Evolutionary conservation across 1,140 invertebrate genomes (phyloP).

Genomic region (Polypedilum vanderplanki): DNA sequence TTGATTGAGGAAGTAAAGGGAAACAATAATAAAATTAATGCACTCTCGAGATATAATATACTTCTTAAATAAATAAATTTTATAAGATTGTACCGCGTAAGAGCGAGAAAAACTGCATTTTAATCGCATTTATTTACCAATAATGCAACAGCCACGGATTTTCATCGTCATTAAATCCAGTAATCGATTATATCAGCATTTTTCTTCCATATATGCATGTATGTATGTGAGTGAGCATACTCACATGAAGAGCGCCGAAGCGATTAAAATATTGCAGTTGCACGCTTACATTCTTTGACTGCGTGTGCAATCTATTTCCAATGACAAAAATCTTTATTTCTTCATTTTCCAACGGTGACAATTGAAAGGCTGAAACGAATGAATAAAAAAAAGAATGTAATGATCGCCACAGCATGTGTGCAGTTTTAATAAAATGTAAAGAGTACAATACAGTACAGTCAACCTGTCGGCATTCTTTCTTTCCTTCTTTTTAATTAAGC

Average conservation of each 20-base stretch:
- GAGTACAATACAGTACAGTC: neutral
- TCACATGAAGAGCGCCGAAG: neutral
- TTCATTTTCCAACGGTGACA: slow-evolving; percentile 22
- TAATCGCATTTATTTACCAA: neutral
- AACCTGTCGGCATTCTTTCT: neutral
- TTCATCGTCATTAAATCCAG: slow-evolving; percentile 10
- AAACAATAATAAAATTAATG: neutral
- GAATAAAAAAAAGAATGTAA: neutral
- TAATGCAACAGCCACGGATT: neutral
- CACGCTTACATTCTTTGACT: neutral
- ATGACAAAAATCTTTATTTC: slow-evolving; percentile 4
- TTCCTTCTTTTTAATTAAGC: neutral
- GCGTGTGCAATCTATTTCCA: neutral
- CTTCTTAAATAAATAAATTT: neutral
- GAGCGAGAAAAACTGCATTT: neutral
- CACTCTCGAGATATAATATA: neutral
- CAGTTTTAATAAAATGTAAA: neutral
- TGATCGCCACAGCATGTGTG: neutral
- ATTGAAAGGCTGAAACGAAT: neutral
- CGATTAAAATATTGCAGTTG: slow-evolving; percentile 12
- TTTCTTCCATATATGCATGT: neutral
- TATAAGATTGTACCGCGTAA: neutral
- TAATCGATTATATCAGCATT: neutral
- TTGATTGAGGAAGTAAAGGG: slow-evolving; percentile 8
- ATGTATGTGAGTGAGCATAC: neutral